Conservation (phyloP, 1,140 invertebrate species). For the Hypothenemus hampei region DNA sequence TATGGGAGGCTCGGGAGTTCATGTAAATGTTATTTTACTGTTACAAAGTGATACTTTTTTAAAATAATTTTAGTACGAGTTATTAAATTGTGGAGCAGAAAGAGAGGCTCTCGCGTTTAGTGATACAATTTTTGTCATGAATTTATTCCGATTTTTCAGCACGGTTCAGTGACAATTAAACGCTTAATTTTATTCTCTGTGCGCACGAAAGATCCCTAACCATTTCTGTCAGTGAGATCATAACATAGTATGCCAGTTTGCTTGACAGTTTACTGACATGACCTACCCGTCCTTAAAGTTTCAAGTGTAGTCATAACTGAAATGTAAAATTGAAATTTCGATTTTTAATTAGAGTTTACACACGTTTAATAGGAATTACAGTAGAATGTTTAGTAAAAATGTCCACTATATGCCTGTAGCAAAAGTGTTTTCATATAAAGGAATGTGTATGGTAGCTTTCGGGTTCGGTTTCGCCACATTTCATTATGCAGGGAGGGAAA, state of each 20-base stretch:
- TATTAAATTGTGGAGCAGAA: neutral
- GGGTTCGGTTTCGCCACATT: neutral
- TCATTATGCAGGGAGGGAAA: neutral
- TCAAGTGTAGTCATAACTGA: neutral
- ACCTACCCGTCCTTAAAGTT: neutral
- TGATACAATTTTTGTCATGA: constrained; percentile 25
- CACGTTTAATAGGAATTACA: neutral
- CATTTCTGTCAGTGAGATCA: constrained; percentile 43
- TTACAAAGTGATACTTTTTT: constrained; percentile 43
- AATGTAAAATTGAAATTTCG: neutral
- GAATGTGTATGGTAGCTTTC: neutral
- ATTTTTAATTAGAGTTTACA: neutral
- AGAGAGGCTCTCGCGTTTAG: constrained; percentile 35
- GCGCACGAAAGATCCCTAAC: neutral
- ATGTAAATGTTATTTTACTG: constrained; percentile 42
- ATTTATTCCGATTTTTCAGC: constrained; percentile 19
- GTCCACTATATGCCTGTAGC: too few relatives aligned
- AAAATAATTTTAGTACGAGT: constrained; percentile 31
- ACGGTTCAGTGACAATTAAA: constrained; percentile 6
- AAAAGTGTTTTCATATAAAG: too few relatives aligned
- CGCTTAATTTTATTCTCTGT: neutral
- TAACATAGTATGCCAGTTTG: neutral
- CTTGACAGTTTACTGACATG: neutral
- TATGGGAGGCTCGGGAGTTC: neutral
- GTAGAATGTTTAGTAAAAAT: neutral